Evolutionary conservation across 2,113 vertebrate species (phyloP).

Genomic region (Mesoclemmys tuberculata): DNA sequence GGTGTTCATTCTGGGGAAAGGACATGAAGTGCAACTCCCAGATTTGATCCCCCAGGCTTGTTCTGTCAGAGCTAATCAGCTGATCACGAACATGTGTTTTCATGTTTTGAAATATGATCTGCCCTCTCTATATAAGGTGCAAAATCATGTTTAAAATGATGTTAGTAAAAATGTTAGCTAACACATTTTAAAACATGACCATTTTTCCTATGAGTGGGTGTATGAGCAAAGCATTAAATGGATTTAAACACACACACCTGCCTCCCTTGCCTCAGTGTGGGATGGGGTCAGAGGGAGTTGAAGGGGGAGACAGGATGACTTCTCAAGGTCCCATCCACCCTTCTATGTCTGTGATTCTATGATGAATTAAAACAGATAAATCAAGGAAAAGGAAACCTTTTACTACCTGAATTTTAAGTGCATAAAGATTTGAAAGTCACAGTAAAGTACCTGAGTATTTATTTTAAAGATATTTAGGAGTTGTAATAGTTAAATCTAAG

Average conservation of each 20-base stretch:
- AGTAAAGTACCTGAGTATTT: neutral
- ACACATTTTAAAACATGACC: neutral
- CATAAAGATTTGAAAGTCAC: neutral
- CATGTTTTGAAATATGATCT: neutral
- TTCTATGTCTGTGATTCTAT: too few relatives aligned
- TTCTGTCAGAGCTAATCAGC: neutral
- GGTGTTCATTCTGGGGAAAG: neutral
- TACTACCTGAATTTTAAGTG: neutral
- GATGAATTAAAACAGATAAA: neutral
- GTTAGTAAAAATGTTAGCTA: neutral
- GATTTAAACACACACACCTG: neutral
- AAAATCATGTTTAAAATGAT: neutral
- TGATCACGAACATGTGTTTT: neutral
- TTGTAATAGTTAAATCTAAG: neutral
- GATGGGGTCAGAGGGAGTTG: too few relatives aligned
- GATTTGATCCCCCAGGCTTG: neutral
- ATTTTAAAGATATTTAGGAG: neutral
- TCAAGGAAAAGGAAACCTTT: neutral
- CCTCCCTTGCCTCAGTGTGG: neutral
- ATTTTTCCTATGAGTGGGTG: neutral
- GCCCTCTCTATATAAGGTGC: neutral
- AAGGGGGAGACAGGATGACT: too few relatives aligned
- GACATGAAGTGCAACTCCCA: neutral
- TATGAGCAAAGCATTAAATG: neutral
- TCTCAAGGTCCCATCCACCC: too few relatives aligned